phyloP scores from a whole-genome alignment of 2,113 vertebrate species.

The Chaetops frenatus region DNA sequence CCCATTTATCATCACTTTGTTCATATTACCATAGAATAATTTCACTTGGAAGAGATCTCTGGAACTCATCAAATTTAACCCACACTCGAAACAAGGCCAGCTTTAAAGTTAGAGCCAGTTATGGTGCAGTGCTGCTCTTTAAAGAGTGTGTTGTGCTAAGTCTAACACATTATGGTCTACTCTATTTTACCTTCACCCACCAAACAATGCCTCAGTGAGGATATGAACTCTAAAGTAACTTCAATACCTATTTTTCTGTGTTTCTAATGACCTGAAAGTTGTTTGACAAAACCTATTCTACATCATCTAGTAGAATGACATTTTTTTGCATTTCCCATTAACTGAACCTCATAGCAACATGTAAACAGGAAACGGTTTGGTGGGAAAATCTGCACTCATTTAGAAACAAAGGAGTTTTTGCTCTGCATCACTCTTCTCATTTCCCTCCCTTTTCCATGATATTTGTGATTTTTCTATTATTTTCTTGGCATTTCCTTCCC shows the following conservation, averaged over 20 bases:
- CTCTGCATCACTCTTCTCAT: not conserved
- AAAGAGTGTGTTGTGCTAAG: not conserved
- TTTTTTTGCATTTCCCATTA: not conserved
- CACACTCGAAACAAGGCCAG: not conserved
- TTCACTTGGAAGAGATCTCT: not conserved
- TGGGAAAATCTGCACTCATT: constrained; percentile 8
- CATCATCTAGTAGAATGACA: not conserved
- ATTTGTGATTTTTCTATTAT: not conserved
- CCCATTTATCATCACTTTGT: not conserved
- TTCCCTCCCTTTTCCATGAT: not conserved
- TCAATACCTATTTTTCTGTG: not conserved
- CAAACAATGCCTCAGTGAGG: not conserved
- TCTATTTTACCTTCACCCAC: not conserved
- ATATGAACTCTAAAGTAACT: not conserved
- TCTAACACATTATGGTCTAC: not conserved
- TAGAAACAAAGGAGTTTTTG: constrained; percentile 4
- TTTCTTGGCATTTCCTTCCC: not conserved
- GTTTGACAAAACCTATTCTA: not conserved
- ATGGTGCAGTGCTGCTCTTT: not conserved
- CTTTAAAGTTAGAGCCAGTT: not conserved
- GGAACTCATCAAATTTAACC: not conserved
- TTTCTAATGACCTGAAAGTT: not conserved
- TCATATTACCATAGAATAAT: not conserved
- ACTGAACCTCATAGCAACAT: not conserved
- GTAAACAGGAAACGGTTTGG: constrained; percentile 27